Evolutionary conservation across 2,113 vertebrate species (phyloP).

Genomic region (Daubentonia madagascariensis): DNA sequence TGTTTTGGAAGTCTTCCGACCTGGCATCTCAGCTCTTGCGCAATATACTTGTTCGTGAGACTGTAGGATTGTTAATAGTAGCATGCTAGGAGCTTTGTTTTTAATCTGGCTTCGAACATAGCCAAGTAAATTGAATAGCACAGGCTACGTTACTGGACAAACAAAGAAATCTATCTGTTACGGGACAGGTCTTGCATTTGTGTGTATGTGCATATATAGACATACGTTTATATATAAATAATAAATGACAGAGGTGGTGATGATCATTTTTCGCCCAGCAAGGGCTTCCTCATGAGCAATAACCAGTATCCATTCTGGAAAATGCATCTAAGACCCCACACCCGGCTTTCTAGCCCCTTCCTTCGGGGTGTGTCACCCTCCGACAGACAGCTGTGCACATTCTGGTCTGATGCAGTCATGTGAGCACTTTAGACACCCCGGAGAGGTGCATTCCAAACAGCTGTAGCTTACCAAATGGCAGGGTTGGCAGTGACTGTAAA

Average conservation of each 20-base stretch:
- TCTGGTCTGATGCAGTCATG: constrained; percentile 65
- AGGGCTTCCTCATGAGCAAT: constrained; percentile 77
- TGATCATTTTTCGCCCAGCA: constrained; percentile 24
- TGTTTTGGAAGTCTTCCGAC: constrained; percentile 64
- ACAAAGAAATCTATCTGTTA: constrained; percentile 58
- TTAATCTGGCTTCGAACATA: constrained; percentile 75
- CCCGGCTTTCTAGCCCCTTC: constrained; percentile 53
- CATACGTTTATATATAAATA: constrained; percentile 76
- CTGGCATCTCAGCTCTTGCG: constrained; percentile 71
- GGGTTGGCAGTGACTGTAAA: constrained; percentile 77
- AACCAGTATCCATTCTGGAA: constrained; percentile 67
- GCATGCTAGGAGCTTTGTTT: constrained; percentile 77
- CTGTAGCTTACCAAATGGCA: constrained; percentile 66
- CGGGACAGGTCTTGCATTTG: constrained; percentile 71
- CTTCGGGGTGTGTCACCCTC: constrained; percentile 49
- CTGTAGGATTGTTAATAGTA: constrained; percentile 63
- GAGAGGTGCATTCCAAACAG: constrained; percentile 69
- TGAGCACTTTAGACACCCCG: constrained; percentile 81
- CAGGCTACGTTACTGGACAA: constrained; percentile 77
- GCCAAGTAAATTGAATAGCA: constrained; percentile 79
- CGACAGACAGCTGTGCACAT: constrained; percentile 29
- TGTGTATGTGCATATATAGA: constrained; percentile 76
- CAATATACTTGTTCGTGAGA: constrained; percentile 58
- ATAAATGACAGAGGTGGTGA: constrained; percentile 49
- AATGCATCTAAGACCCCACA: constrained; percentile 66